phyloP scores from a whole-genome alignment of 1,140 invertebrate species.

The Drosophila melanogaster region DNA sequence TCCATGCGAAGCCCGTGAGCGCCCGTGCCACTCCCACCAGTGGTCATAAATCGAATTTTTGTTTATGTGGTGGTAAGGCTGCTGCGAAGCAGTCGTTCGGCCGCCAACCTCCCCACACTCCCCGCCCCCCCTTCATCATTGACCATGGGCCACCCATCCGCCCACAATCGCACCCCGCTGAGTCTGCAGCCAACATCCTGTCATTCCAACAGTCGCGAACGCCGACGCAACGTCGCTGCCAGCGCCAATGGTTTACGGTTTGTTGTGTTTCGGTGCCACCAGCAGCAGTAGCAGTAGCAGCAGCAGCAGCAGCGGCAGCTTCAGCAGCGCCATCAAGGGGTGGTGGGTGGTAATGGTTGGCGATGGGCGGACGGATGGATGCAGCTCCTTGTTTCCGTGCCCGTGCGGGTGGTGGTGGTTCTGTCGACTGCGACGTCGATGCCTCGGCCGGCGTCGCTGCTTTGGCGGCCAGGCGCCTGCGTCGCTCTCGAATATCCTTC shows the following conservation, averaged over 20 bases:
- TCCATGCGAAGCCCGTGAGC: conserved; percentile 14
- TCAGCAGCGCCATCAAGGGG: not conserved
- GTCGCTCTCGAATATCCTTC: conserved; percentile 17
- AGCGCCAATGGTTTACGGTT: conserved; percentile 80
- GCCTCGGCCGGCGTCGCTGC: conserved; percentile 25
- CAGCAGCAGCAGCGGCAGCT: too few species aligned
- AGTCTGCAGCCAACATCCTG: conserved; percentile 48
- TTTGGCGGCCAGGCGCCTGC: conserved; percentile 33
- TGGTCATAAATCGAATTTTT: conserved; percentile 84
- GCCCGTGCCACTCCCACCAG: conserved; percentile 41
- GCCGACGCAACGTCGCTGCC: conserved; percentile 16
- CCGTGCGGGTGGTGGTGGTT: conserved; percentile 72
- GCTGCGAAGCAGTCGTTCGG: conserved; percentile 41
- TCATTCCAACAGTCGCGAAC: conserved; percentile 60
- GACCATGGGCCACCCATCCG: conserved; percentile 4
- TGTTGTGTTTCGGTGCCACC: conserved; percentile 74
- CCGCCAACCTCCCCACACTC: too few species aligned
- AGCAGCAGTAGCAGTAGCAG: not conserved
- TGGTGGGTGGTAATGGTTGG: not conserved
- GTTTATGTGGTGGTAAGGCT: conserved; percentile 79
- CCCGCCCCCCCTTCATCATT: not conserved
- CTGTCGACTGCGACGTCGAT: conserved; percentile 39
- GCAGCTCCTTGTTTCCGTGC: conserved; percentile 29
- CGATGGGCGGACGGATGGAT: conserved; percentile 9
- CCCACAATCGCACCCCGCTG: conserved; percentile 22